Conservation (phyloP, 2,888 invertebrate genomes). For the Aspidiotus rigidus region DNA sequence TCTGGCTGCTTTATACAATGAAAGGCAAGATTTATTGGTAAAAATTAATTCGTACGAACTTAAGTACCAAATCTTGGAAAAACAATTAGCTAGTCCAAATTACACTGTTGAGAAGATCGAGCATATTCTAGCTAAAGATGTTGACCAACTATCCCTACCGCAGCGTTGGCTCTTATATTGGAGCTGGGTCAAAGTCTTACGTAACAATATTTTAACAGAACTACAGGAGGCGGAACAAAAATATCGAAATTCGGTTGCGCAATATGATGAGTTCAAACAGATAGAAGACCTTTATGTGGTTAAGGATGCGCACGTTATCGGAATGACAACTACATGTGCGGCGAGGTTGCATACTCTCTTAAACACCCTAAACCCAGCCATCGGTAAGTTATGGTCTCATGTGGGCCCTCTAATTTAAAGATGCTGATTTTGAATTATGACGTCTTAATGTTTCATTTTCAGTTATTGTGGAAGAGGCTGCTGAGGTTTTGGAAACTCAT, state of each 20-base stretch:
- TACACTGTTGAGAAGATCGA: too few relatives aligned
- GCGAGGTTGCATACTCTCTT: conserved; percentile 58
- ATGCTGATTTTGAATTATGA: too few relatives aligned
- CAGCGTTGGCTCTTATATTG: background rate
- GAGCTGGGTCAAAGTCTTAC: background rate
- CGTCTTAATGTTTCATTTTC: background rate
- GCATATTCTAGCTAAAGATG: too few relatives aligned
- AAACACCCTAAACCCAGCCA: conserved; percentile 48
- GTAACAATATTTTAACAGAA: background rate
- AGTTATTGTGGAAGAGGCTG: conserved; percentile 73
- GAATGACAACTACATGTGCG: conserved; percentile 69
- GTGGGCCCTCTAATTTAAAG: background rate
- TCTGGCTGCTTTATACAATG: too few relatives aligned
- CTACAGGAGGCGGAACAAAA: background rate
- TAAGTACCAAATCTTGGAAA: too few relatives aligned
- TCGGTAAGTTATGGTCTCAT: background rate
- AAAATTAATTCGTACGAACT: too few relatives aligned
- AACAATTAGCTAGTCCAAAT: too few relatives aligned
- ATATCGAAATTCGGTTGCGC: conserved; percentile 37
- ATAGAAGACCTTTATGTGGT: conserved; percentile 49
- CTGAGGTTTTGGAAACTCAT: conserved; percentile 77
- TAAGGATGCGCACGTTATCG: conserved; percentile 48
- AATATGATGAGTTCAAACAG: conserved; percentile 48
- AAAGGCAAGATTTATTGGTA: too few relatives aligned
- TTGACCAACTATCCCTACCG: background rate